These are phyloP conservation scores for Bolborhynchus lineola DNA, from an alignment of 2,113 vertebrate genomes.

Conservation along the genomic window DNA sequence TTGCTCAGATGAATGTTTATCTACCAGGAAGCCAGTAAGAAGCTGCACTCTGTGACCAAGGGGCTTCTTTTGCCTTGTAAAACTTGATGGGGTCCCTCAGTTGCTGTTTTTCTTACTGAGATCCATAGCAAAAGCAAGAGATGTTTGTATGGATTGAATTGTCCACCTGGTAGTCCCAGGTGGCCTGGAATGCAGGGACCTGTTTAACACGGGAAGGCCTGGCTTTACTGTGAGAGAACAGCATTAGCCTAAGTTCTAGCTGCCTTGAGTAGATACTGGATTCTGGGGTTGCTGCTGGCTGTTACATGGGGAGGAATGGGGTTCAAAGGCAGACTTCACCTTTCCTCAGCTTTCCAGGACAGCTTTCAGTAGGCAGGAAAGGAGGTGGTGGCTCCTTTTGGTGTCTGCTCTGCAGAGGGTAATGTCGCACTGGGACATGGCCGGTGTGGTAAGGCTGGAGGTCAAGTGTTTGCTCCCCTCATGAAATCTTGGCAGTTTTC, in stretches of 20 bases:
- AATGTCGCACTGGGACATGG: neutral
- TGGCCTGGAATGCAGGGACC: neutral
- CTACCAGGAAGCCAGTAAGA: neutral
- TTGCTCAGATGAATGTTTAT: neutral
- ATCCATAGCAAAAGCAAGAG: neutral
- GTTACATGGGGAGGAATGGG: neutral
- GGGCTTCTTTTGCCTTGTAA: neutral
- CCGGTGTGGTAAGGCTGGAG: neutral
- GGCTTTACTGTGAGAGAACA: neutral
- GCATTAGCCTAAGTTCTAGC: neutral
- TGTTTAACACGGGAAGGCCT: neutral
- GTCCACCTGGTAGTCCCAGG: accelerated
- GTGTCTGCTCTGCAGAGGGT: neutral
- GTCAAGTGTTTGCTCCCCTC: neutral
- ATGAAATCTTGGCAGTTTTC: neutral
- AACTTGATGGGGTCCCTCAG: neutral
- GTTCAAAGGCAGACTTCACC: neutral
- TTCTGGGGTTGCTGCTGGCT: neutral
- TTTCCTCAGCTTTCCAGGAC: neutral
- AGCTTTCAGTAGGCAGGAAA: neutral
- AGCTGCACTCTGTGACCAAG: neutral
- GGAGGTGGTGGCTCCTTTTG: neutral
- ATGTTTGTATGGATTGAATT: neutral
- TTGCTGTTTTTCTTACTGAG: neutral
- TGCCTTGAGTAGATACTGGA: neutral